Percentiles rank a stretch among this genome's conserved stretches.
Evolutionary conservation across 2,113 vertebrate species (phyloP).

Genomic region (Rhinopomastus cyanomelas): DNA sequence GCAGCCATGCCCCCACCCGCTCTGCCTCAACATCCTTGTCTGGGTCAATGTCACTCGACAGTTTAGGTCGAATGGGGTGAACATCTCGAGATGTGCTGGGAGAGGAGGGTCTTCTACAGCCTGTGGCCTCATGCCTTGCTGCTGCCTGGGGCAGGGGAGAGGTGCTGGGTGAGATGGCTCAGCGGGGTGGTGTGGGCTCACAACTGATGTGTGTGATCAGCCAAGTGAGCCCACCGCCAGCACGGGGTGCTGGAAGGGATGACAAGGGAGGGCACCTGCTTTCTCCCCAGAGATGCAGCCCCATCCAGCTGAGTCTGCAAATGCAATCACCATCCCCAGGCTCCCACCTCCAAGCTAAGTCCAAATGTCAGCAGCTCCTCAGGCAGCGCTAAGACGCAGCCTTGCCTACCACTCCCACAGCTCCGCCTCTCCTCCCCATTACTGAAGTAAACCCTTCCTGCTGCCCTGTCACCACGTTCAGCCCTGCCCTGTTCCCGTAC

Average conservation of each 20-base stretch:
- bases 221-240: not conserved
- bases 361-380: not conserved
- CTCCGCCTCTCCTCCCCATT: not conserved
- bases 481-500: not conserved
- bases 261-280: fast-evolving
- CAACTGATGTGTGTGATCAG: not conserved
- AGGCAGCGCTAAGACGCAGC: not conserved
- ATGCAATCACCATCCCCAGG: too few species aligned
- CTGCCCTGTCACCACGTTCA: not conserved
- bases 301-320: not conserved
- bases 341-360: not conserved
- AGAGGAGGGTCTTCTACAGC: not conserved
- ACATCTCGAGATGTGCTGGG: not conserved
- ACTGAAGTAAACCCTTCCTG: not conserved
- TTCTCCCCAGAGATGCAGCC: not conserved
- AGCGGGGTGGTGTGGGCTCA: not conserved
- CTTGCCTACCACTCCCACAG: not conserved
- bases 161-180: not conserved
- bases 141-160: not conserved
- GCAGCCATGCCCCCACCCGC: not conserved
- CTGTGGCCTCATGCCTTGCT: not conserved
- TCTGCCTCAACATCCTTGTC: not conserved
- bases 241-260: not conserved
- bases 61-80: slow-evolving; percentile 13
- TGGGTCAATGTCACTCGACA: not conserved